Percentiles rank a stretch among this genome's conserved stretches.
These are phyloP conservation scores for Chaetodon auriga DNA, from an alignment of 2,113 vertebrate genomes.

Conservation along the genomic window DNA sequence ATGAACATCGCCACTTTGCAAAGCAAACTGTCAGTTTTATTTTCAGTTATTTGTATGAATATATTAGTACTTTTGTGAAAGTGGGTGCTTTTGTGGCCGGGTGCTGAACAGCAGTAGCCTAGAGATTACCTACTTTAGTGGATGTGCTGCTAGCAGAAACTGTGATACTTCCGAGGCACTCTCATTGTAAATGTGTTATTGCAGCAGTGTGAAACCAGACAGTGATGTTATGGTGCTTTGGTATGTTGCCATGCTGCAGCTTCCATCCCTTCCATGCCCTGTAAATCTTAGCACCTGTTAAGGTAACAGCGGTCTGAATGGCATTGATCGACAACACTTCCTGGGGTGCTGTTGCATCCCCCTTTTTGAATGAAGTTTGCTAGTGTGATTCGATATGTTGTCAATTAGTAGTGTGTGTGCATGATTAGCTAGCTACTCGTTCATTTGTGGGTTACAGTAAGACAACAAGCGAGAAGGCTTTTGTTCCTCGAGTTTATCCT, in stretches of 20 bases:
- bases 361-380: not conserved
- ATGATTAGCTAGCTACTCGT: not conserved
- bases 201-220: not conserved
- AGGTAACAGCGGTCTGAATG: not conserved
- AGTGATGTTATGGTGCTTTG: not conserved
- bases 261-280: not conserved
- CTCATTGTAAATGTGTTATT: not conserved
- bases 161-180: not conserved
- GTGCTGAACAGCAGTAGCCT: not conserved
- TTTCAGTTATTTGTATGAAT: not conserved
- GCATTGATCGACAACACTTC: not conserved
- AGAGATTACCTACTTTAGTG: not conserved
- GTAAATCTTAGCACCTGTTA: not conserved
- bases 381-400: not conserved
- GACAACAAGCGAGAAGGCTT: not conserved
- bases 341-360: not conserved
- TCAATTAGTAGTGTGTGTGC: not conserved
- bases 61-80: too few relatives aligned
- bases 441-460: not conserved
- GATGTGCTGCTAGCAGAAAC: not conserved
- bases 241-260: not conserved
- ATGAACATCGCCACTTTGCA: not conserved
- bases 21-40: not conserved
- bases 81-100: too few relatives aligned
- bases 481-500: not conserved